These are phyloP conservation scores for Petrolisthes manimaculis DNA, from an alignment of 2,888 invertebrate genomes.

Conservation along the genomic window DNA sequence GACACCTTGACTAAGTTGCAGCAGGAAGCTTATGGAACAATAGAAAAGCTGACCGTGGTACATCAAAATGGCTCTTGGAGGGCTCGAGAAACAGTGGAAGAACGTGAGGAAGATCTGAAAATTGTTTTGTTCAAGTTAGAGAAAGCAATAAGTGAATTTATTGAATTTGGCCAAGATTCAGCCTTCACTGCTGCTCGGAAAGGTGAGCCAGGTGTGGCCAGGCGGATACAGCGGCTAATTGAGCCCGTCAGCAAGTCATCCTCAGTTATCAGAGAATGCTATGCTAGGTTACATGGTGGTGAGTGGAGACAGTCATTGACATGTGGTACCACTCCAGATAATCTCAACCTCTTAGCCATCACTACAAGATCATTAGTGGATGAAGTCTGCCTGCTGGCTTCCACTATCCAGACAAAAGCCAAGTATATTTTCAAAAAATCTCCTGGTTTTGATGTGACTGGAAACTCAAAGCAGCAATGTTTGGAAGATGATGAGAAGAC, in stretches of 20 bases:
- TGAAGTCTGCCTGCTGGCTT: slow-evolving; percentile 89
- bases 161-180: slow-evolving; percentile 89
- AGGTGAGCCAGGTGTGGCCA: slow-evolving; percentile 80
- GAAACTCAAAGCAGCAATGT: slow-evolving; percentile 72
- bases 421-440: slow-evolving; percentile 73
- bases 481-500: slow-evolving; percentile 66
- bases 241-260: slow-evolving; percentile 85
- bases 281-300: slow-evolving; percentile 67
- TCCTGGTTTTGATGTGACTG: slow-evolving; percentile 84
- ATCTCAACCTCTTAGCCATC: slow-evolving; percentile 88
- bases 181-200: slow-evolving; percentile 82
- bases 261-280: slow-evolving; percentile 72
- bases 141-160: slow-evolving; percentile 86
- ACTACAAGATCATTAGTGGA: slow-evolving; percentile 88
- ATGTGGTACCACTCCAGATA: slow-evolving; percentile 76
- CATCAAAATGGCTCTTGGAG: slow-evolving; percentile 80
- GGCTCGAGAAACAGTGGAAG: slow-evolving; percentile 81
- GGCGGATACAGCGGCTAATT: slow-evolving; percentile 83
- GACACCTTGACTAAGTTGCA: slow-evolving; percentile 82
- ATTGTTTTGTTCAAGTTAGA: slow-evolving; percentile 82
- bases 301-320: slow-evolving; percentile 70
- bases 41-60: slow-evolving; percentile 79
- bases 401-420: slow-evolving; percentile 80
- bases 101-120: slow-evolving; percentile 85
- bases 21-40: slow-evolving; percentile 84